Base-by-base conservation (phyloP, 2,113 vertebrate species). In the Saccopteryx leptura region DNA sequence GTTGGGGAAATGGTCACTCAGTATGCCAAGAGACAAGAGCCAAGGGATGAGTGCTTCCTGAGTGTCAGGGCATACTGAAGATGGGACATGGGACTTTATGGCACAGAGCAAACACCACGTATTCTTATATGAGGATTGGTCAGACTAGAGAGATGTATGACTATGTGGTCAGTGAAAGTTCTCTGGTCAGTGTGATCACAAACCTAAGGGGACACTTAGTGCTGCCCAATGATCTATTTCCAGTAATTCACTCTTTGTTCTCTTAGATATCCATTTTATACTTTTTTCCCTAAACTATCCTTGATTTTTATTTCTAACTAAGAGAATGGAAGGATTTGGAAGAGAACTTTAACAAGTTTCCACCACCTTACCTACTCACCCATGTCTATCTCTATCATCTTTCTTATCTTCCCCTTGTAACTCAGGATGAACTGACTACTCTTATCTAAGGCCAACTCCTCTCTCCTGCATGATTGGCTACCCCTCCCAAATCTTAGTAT, bases 291-390 rank as follows among this genome's bases (percentile, higher is more conserved):
- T 26, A 66, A 72, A 72, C 26, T n/a, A 72, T 58, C 56, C 18
- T 92, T 93, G 65, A 39, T 60, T 93, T 48, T 96, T 84, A 94
- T 28, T 83, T 96, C 28, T 86, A n/a, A 92, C 9, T 66, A 46
- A 71, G 33, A 72, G 94, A 88, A 69, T 21, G 74, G 39, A 82
- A 85, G 48, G 26, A 72, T 39, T 71, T 11, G 12, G 52, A 95
- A 80, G 71, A 84, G n/a, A 65, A 60, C 31, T 28, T 91, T 18
- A 2, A 31, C 33, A 26, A 66, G 7, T 15, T 15, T 39, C 24
- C 21, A 24, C 28, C 46, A 26, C 46, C 23, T 31, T 83, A 78
- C 78, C 23, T 50, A 54, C 60, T 48, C 39, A 81, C 13, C 19
- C 8, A 11, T 39, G 17, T 84, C 63, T 61, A 33, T 61, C 69